Percentiles rank a stretch among this genome's conserved stretches.
phyloP scores from a whole-genome alignment of 2,888 invertebrate genomes.

The Acrobasis consociella region DNA sequence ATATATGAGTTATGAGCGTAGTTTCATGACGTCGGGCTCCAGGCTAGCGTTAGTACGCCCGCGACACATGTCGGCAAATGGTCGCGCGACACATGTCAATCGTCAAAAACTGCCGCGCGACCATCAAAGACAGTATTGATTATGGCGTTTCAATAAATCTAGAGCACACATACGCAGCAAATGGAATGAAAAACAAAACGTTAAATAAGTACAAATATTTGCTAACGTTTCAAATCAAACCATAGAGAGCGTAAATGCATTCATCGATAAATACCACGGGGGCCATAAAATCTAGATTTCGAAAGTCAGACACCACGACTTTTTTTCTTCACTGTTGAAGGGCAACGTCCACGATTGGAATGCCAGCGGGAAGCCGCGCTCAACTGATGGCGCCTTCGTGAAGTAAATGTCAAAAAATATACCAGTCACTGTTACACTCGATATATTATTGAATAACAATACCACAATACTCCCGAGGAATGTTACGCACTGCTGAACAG shows the following conservation, averaged over 20 bases:
- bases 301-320: constrained; percentile 29
- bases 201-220: not conserved
- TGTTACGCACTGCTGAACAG: constrained; percentile 47
- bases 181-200: not conserved
- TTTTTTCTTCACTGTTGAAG: constrained; percentile 34
- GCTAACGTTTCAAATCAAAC: not conserved
- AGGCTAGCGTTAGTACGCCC: no score
- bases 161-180: not conserved
- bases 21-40: constrained; percentile 26
- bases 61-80: no score
- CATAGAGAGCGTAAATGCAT: not conserved
- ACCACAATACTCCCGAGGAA: constrained; percentile 34
- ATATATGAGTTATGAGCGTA: constrained; percentile 29
- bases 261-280: not conserved
- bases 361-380: constrained; percentile 37
- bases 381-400: constrained; percentile 29
- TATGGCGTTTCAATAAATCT: not conserved
- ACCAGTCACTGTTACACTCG: constrained; percentile 59
- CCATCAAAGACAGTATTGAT: no score
- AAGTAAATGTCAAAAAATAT: constrained; percentile 45
- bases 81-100: no score
- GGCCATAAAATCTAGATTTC: constrained; percentile 28
- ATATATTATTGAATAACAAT: constrained; percentile 40
- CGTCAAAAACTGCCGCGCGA: no score
- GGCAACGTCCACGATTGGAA: constrained; percentile 46